Base-by-base conservation (phyloP, 2,888 invertebrate genomes). In the Callosobruchus maculatus region DNA sequence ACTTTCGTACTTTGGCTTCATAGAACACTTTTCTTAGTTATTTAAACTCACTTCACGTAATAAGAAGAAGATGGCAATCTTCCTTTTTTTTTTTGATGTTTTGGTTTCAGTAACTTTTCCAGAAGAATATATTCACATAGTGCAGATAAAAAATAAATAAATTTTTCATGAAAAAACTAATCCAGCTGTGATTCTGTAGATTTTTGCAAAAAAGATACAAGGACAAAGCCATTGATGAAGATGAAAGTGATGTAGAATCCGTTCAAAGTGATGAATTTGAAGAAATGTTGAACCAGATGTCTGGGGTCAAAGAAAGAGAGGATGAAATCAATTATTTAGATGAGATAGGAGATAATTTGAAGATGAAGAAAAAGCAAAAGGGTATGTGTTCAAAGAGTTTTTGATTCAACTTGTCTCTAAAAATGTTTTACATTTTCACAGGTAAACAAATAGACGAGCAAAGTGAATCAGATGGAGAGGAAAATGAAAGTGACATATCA, bases 211-310 rank as follows among this genome's bases (percentile, higher is more conserved):
- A 86, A 70, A 89, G 88, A 78, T 87, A 86, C 73, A 82, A 80
- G 9, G 81, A 88, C 66, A 88, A 86, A 73, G 77, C 77, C 72
- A 88, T 87, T 0, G 87, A 88, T 4, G 90, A 91, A 70, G 91
- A 91, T 5, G 90, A 92, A 66, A 90, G 90, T 78, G 92, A 92
- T 79, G 86, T 89, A 0, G 94, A 92, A 68, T 94, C 95, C 70
- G 93, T 97, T 13, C 91, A 90, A 77, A 93, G 93, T 82, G 93
- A 93, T 70, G 95, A 95, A 85, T 94, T 94, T 83, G 92, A 95
- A 79, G 89, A 91, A 73, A 91, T 93, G 83, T 86, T 95, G 67
- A 90, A 91, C 78, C 88, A 86, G 71, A 86, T 91, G 83, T 88
- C 89, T 0, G 90, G 90, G 0, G 70, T 78, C 20, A 78, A 79